phyloP scores from a whole-genome alignment of 2,113 vertebrate genomes.

The Onychostoma macrolepis region DNA sequence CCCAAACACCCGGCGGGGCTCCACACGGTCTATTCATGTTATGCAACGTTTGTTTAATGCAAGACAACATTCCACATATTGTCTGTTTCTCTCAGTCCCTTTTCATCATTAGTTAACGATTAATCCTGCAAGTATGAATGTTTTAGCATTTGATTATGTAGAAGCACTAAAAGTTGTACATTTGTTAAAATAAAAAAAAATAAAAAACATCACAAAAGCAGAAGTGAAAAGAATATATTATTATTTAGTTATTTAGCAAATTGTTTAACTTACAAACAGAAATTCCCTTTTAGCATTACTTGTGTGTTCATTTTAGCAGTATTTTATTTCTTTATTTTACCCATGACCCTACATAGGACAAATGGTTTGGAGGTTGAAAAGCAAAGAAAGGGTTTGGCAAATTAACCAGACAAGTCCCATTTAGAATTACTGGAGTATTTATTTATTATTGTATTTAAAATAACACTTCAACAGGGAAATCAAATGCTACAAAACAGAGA shows the following conservation, averaged over 20 bases:
- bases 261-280: not conserved
- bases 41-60: conserved; percentile 11
- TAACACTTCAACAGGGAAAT: too few species aligned
- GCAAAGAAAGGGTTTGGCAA: too few species aligned
- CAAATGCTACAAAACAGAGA: too few species aligned
- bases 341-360: too few species aligned
- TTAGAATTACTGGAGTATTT: too few species aligned
- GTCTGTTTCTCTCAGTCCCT: not conserved
- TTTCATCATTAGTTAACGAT: not conserved
- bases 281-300: not conserved
- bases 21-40: not conserved
- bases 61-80: not conserved
- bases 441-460: too few species aligned
- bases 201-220: not conserved
- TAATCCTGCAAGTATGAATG: not conserved
- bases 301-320: not conserved
- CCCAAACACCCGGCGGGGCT: not conserved
- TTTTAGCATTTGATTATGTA: not conserved
- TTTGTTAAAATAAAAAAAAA: too few species aligned
- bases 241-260: not conserved
- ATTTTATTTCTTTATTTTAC: not conserved
- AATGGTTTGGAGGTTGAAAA: too few species aligned
- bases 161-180: not conserved
- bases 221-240: not conserved
- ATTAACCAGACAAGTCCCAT: too few species aligned